Evolutionary conservation across 2,888 invertebrate species (phyloP), one percentile per base, ranked within the genome.

Genomic region (Noctua janthe): DNA sequence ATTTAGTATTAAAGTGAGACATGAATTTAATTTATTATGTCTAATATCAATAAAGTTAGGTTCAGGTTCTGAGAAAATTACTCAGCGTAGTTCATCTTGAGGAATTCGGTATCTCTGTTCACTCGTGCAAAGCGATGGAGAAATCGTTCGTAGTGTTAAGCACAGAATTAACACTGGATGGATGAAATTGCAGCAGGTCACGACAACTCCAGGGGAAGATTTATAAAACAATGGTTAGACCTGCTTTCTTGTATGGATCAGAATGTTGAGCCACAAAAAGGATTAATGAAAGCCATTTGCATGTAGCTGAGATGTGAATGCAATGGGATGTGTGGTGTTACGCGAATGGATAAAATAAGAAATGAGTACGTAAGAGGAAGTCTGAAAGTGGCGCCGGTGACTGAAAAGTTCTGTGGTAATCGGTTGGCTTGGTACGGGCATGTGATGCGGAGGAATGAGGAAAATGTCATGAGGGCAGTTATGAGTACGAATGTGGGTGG

Each of bases 21-120:
- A 64, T 70, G 15, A 17, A 77, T 75, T 49, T 29, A 59, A 66
- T 76, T 67, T 73, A 73, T 43, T 23, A 15, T 20, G 8, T 2
- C 17, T 66, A 47, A 69, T 59, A 15, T 15, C 17, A 80, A 75
- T 67, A 10, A 13, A 23, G n/a, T 29, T 35, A 5, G 15, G 51
- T 69, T 51, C 3, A 20, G 1, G 2, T 39, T 66, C 23, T 3
- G 15, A 20, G 2, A 20, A 10, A 29, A 54, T 73, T 47, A 47
- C 0, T 66, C 39, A 13, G 8, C 13, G 13, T 35, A 6, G 7
- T n/a, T 20, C 1, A 69, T n/a, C 7, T 39, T 47, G 3, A 47
- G 47, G 8, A 8, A 43, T 35, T 64, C 17, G 17, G 64, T 17
- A 17, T 8, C 35, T 62, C 2, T 1, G 29, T 29, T 35, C n/a